Percentiles rank a stretch among this genome's conserved stretches.
Evolutionary conservation across 2,888 invertebrate genomes (phyloP).

Genomic region (Dorcus parallelipipedus): DNA sequence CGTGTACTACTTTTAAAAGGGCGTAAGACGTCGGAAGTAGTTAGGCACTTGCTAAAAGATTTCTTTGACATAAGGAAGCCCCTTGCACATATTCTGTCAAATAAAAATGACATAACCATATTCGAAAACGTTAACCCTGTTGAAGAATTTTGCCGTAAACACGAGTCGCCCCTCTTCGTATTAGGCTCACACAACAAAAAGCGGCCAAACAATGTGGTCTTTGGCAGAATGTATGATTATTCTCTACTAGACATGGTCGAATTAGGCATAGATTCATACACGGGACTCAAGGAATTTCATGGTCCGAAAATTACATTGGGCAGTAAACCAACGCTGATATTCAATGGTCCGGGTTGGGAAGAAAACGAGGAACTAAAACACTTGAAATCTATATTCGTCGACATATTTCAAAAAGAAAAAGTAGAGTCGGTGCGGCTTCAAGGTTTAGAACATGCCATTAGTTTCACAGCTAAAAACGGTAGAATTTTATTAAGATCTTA

Average conservation of each 20-base stretch:
- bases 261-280: constrained; percentile 72
- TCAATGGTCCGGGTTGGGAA: constrained; percentile 90
- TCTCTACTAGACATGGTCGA: constrained; percentile 95
- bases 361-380: constrained; percentile 75
- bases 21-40: constrained; percentile 69
- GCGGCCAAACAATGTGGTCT: constrained; percentile 84
- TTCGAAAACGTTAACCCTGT: constrained; percentile 88
- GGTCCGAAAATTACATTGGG: constrained; percentile 63
- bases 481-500: constrained; percentile 75
- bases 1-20: constrained; percentile 82
- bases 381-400: constrained; percentile 83
- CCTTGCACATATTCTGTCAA: constrained; percentile 67
- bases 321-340: constrained; percentile 86
- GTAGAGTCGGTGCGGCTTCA: constrained; percentile 80
- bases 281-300: constrained; percentile 75
- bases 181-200: constrained; percentile 94
- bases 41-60: constrained; percentile 76
- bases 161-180: constrained; percentile 85
- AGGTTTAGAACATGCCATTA: constrained; percentile 90
- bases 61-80: constrained; percentile 85
- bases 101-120: constrained; percentile 86
- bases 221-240: constrained; percentile 88
- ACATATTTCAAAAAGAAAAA: constrained; percentile 87
- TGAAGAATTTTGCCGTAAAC: constrained; percentile 73
- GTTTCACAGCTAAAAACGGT: constrained; percentile 79